Evolutionary conservation across 2,888 invertebrate species (phyloP).

Genomic region (Nephrotoma appendiculata): DNA sequence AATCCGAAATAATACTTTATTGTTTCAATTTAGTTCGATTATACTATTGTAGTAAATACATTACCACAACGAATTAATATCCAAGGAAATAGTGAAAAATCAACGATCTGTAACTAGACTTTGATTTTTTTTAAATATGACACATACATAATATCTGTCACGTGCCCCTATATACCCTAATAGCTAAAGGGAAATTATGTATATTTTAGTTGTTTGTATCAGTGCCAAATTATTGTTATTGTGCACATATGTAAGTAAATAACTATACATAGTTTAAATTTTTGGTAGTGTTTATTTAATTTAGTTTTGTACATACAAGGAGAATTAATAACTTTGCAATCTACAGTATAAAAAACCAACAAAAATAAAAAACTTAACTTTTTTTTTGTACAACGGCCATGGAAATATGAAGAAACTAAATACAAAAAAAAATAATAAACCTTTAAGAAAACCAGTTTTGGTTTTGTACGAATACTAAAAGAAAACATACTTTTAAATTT

Average conservation of each 20-base stretch:
- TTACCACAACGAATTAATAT: not conserved
- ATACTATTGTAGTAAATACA: not conserved
- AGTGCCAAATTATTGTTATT: too few relatives aligned
- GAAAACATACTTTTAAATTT: not conserved
- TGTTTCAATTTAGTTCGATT: not conserved
- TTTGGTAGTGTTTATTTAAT: too few relatives aligned
- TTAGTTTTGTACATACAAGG: too few relatives aligned
- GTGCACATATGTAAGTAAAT: too few relatives aligned
- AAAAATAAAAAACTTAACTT: not conserved
- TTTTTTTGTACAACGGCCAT: not conserved
- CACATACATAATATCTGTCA: not conserved
- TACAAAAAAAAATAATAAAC: not conserved
- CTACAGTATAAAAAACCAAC: not conserved
- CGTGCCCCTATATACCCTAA: not conserved
- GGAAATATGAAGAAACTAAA: not conserved
- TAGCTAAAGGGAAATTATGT: too few relatives aligned
- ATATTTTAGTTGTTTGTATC: too few relatives aligned
- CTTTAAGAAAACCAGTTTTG: not conserved
- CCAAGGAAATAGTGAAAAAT: not conserved
- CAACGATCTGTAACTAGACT: not conserved
- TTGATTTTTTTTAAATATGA: not conserved
- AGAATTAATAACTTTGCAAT: not conserved
- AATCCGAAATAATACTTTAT: not conserved
- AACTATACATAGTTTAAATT: too few relatives aligned
- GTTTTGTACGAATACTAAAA: not conserved